phyloP scores from a whole-genome alignment of 2,797 vertebrate species.

The Columba guinea region DNA sequence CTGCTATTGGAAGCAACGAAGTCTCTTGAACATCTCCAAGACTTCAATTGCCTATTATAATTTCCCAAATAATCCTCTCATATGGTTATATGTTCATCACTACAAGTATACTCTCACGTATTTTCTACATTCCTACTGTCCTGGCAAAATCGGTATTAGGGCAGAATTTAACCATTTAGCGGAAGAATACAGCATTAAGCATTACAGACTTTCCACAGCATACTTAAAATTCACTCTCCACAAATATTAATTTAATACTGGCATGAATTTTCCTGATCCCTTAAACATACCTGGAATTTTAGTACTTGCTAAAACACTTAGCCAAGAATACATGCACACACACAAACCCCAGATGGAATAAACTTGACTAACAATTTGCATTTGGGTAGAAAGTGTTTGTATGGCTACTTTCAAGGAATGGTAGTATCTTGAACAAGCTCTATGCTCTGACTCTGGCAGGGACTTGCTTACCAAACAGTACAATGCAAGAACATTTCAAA shows the following conservation, averaged over 20 bases:
- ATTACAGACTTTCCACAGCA: background rate
- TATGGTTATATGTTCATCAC: background rate
- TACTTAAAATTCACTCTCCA: background rate
- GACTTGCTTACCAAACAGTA: background rate
- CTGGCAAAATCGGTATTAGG: background rate
- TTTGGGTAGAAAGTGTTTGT: background rate
- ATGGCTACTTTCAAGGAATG: background rate
- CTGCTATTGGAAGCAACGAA: background rate
- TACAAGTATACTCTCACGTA: background rate
- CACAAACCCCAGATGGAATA: background rate
- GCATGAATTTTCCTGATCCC: background rate
- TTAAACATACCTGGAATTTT: background rate
- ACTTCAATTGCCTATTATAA: background rate
- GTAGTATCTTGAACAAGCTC: background rate
- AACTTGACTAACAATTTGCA: background rate
- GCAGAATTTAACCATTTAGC: conserved; percentile 18
- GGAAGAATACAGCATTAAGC: background rate
- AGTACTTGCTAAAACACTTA: background rate
- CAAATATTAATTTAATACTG: background rate
- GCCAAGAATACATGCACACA: background rate
- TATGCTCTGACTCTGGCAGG: background rate
- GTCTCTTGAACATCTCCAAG: background rate
- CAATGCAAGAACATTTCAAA: background rate
- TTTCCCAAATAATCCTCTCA: background rate
- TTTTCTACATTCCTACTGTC: background rate